Evolutionary conservation across 2,113 vertebrate genomes (phyloP).

Genomic region (mouse (Mus musculus)): DNA sequence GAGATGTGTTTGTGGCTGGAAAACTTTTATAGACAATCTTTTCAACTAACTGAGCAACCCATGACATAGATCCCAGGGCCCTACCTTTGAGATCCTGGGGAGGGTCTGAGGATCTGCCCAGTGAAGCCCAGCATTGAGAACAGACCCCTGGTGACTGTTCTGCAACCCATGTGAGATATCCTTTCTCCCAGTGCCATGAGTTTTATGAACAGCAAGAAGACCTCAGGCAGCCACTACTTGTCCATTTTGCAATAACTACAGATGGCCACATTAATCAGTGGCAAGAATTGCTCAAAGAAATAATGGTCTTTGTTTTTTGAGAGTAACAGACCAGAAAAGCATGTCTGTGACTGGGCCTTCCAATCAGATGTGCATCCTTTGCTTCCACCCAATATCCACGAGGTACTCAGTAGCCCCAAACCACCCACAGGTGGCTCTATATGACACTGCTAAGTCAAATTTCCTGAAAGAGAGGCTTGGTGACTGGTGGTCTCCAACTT

Average conservation of each 20-base stretch:
- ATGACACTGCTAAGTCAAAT: neutral
- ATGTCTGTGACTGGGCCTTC: neutral
- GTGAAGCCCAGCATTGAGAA: neutral
- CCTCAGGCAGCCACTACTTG: neutral
- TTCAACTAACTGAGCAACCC: neutral
- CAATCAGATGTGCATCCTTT: no score
- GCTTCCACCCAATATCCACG: accelerated
- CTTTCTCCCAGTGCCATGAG: neutral
- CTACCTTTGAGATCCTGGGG: neutral
- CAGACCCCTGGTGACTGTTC: neutral
- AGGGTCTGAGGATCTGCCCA: slow-evolving; percentile 10
- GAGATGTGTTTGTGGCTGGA: neutral
- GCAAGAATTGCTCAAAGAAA: neutral
- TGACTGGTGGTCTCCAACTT: neutral
- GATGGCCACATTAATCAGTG: neutral
- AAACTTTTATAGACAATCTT: slow-evolving; percentile 29
- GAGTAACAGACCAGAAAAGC: neutral
- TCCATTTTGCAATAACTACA: neutral
- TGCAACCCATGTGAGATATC: neutral
- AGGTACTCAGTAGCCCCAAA: neutral
- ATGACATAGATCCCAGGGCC: slow-evolving; percentile 27
- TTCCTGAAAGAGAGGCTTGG: neutral
- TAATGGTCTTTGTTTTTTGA: neutral
- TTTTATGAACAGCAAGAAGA: neutral
- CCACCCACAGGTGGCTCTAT: neutral